Evolutionary conservation across 1,140 invertebrate genomes (phyloP), one percentile per base, ranked within the genome.

Genomic region (Atopsyche davidsoni): DNA sequence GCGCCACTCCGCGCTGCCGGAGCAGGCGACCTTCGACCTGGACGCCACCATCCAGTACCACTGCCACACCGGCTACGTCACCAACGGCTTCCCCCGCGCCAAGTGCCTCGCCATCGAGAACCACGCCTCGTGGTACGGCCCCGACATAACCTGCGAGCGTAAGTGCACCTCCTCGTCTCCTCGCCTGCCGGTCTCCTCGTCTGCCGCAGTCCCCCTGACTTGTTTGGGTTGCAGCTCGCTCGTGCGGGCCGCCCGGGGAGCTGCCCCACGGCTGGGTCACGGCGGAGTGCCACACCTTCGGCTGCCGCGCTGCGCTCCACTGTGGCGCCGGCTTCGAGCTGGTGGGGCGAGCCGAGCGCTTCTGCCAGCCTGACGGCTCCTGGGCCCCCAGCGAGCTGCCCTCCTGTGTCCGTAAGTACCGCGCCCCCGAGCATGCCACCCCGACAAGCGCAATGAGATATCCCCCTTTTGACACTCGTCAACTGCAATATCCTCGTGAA

Each of bases 61-160:
- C 59, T 98, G 95, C 64, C 81, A 88, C 56, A 85, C 84, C 13
- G 93, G 94, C 2, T 96, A 93, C 68, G 82, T 84, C 18, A 85
- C 86, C 18, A 84, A 86, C 54, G 91, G 92, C 1, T 88, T 90
- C 62, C 80, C 83, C 4, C 75, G 81, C 39, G 89, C 93, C 31
- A 95, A 95, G 70, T 98, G 96, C 67, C 73, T 96, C 32, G 82
- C 89, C 50, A 90, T 92, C 59, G 87, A 94, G 60, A 85, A 85
- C 1, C 78, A 81, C 57, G 87, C 87, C 2, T 85, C 86, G 50
- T 92, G 89, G 89, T 94, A 90, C 62, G 94, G 94, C 11, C 95
- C 95, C 1, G 91, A 96, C 61, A 88, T 98, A 45, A 83, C 85
- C 25, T 98, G 96, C 62, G 87, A 93, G 78, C 89, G 94, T 87